A percentile compares a stretch with the other conserved stretches of the same genome.
Evolutionary conservation across 1,140 invertebrate species (phyloP).

Genomic region (Rhyzopertha dominica): DNA sequence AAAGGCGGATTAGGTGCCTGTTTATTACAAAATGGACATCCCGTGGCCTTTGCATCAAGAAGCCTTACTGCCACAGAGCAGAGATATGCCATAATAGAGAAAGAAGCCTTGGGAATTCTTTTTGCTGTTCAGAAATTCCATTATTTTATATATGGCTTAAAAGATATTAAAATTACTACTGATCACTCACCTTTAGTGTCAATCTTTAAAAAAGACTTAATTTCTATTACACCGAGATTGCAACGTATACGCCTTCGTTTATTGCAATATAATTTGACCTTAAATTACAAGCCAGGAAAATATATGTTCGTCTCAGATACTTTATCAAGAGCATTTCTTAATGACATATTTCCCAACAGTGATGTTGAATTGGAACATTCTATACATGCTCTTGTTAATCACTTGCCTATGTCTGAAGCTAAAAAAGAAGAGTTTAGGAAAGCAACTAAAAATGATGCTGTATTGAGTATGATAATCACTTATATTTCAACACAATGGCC

Average conservation of each 20-base stretch:
- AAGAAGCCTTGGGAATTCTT: slow-evolving; percentile 44
- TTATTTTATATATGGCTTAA: slow-evolving; percentile 37
- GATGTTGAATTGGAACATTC: too few species aligned
- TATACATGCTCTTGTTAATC: too few species aligned
- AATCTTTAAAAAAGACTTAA: slow-evolving; percentile 7
- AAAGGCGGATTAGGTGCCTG: slow-evolving; percentile 37
- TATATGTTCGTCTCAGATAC: too few species aligned
- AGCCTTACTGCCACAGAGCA: slow-evolving; percentile 11
- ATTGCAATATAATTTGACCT: background rate
- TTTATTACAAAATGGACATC: slow-evolving; percentile 38
- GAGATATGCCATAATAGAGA: slow-evolving; percentile 46
- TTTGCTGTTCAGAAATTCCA: slow-evolving; percentile 41
- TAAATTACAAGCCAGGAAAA: background rate
- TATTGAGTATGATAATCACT: too few species aligned
- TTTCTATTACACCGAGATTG: too few species aligned
- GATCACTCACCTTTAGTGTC: slow-evolving; percentile 40
- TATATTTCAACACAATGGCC: too few species aligned
- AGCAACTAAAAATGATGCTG: too few species aligned
- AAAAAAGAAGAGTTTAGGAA: too few species aligned
- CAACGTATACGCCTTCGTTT: background rate
- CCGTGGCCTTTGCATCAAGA: slow-evolving; percentile 39
- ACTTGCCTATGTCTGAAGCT: too few species aligned
- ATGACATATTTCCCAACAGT: too few species aligned
- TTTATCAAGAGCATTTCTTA: too few species aligned
- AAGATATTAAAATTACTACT: slow-evolving; percentile 35